These are phyloP conservation scores for Alcedo atthis DNA, from an alignment of 2,797 vertebrate genomes.

Conservation along the genomic window DNA sequence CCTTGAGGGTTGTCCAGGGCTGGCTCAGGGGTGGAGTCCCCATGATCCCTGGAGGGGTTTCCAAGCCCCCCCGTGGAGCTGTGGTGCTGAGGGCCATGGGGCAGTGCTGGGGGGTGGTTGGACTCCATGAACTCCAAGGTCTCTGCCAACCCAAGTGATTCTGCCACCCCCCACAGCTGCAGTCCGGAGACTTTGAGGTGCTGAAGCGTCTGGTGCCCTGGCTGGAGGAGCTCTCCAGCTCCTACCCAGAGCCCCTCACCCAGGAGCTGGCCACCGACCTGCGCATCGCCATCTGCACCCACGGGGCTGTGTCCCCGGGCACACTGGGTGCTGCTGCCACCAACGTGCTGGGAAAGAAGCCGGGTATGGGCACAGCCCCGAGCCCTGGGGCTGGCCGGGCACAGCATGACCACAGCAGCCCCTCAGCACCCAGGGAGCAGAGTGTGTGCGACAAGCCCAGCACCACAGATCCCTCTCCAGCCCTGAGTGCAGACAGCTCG, in stretches of 20 bases:
- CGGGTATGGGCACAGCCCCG: accelerated
- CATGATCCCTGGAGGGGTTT: too few relatives aligned
- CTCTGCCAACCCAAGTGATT: not conserved
- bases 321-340: slow-evolving; percentile 36
- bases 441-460: accelerated
- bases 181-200: slow-evolving; percentile 78
- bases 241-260: slow-evolving; percentile 83
- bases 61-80: too few relatives aligned
- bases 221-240: slow-evolving; percentile 82
- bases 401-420: accelerated
- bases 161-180: slow-evolving; percentile 74
- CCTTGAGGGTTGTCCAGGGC: too few relatives aligned
- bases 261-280: slow-evolving; percentile 89
- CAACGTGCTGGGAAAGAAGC: slow-evolving; percentile 15
- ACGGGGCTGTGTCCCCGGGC: slow-evolving; percentile 79
- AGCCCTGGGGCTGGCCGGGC: accelerated
- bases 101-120: too few relatives aligned
- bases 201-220: slow-evolving; percentile 82
- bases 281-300: slow-evolving; percentile 87
- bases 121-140: too few relatives aligned
- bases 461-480: accelerated
- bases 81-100: too few relatives aligned
- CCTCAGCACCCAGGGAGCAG: not conserved
- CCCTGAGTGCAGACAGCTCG: accelerated
- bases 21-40: too few relatives aligned